A percentile compares a stretch with the other conserved stretches of the same genome.
These are phyloP conservation scores for Pituophis catenifer DNA, from an alignment of 2,113 vertebrate species.

Conservation along the genomic window DNA sequence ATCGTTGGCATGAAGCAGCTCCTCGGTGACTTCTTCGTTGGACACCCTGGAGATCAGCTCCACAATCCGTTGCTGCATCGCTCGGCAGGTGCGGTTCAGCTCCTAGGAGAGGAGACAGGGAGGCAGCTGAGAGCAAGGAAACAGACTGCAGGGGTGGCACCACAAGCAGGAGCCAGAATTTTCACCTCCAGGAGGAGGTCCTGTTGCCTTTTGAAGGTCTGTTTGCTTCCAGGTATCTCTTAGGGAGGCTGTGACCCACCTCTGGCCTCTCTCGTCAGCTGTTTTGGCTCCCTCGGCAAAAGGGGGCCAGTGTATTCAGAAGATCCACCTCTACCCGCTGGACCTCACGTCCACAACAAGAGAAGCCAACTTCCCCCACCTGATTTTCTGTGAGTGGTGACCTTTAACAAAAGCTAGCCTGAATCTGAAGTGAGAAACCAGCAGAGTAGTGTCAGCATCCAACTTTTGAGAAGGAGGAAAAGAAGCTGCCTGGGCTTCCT, in stretches of 20 bases:
- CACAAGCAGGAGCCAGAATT: neutral
- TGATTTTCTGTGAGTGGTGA: constrained; percentile 50
- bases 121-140: neutral
- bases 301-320: neutral
- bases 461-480: constrained; percentile 48
- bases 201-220: neutral
- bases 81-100: constrained; percentile 92
- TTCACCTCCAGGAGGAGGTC: neutral
- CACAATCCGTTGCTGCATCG: constrained; percentile 94
- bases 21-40: constrained; percentile 94
- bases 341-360: neutral
- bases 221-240: neutral
- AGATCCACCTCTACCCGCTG: neutral
- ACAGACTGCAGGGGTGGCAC: neutral
- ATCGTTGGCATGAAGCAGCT: constrained; percentile 93
- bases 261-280: neutral
- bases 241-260: neutral
- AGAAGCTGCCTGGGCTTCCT: constrained; percentile 61
- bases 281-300: neutral
- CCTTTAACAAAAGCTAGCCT: constrained; percentile 41
- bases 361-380: neutral
- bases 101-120: constrained; percentile 74
- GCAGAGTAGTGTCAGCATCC: constrained; percentile 42
- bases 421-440: constrained; percentile 39
- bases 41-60: constrained; percentile 94